Conservation (phyloP, 2,113 vertebrate genomes). For the Misgurnus anguillicaudatus region DNA sequence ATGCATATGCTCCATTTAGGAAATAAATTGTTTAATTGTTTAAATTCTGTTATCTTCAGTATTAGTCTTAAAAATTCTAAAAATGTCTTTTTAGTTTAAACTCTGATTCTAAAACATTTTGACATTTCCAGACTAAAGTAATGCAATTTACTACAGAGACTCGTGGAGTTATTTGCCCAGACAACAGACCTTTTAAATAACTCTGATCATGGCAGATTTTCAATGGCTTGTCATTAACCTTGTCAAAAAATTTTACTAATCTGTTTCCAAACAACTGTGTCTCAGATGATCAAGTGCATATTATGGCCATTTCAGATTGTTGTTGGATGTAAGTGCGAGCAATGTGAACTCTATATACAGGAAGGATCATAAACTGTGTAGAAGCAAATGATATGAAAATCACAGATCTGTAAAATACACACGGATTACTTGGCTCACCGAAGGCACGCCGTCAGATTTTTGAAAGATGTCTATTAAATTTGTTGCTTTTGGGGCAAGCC, state of each 20-base stretch:
- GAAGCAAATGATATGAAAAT: not conserved
- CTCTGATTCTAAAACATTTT: too few species aligned
- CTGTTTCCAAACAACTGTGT: not conserved
- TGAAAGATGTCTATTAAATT: slow-evolving; percentile 37
- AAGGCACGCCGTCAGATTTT: not conserved
- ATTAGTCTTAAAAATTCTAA: too few species aligned
- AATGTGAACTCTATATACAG: not conserved
- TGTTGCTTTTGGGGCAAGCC: slow-evolving; percentile 28
- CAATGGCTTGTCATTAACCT: slow-evolving; percentile 20
- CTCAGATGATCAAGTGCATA: not conserved
- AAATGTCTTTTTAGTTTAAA: too few species aligned
- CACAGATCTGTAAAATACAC: not conserved
- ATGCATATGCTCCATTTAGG: not conserved
- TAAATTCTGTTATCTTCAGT: too few species aligned
- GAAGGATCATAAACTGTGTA: not conserved
- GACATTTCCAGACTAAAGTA: too few species aligned
- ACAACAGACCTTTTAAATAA: slow-evolving; percentile 3
- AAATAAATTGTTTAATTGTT: too few species aligned
- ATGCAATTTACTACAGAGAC: too few species aligned
- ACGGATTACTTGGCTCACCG: not conserved
- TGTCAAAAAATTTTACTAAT: not conserved
- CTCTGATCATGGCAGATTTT: not conserved
- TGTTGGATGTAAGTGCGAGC: not conserved
- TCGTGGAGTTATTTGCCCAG: not conserved
- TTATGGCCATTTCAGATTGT: not conserved